Base-by-base conservation (phyloP, 37 sponge, comb jelly and placozoan genomes). In the Geodia barretti region DNA sequence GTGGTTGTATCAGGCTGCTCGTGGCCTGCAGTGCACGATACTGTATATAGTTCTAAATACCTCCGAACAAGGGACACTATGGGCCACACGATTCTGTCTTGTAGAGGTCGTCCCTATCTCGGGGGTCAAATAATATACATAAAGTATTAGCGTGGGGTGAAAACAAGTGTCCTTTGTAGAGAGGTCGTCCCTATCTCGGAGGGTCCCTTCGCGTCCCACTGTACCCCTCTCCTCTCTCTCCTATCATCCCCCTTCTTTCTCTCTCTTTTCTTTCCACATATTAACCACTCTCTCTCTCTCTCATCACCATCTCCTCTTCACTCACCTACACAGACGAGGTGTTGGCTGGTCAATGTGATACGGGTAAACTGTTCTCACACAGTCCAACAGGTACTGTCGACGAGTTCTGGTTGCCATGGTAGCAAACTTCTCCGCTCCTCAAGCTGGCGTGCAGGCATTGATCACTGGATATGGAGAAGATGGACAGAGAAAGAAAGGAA, bases 391-490 rank as follows among this genome's bases (percentile, higher is more conserved):
- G 60, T 93, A 94, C 68, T 92, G 89, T n/a, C 54, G 74, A 31
- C 97, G 73, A 0, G 97, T 97, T n/a, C 97, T 62, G 20, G 40
- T 72, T 4, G 97, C 92, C 95, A 97, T 94, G 8, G 42, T 47
- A 30, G 82, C 73, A 39, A 97, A 94, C 81, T 94, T 94, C 23
- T 85, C 64, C 74, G 66, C 81, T 92, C 20, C 82, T 84, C 35
- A 85, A 85, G 78, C 89, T 90, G 33, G 97, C 97, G 81, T 94
- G 80, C 95, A 91, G 14, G 91, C 92, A 85, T 97, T 97, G 72
- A 97, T 84, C 67, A 88, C 97, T 96, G 73, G 25, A 75, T 23
- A 70, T 37, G n/a, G n/a, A 23, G 30, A 11, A 68, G 17, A 9
- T 11, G 9, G 3, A 37, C 14, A 34, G 70, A 1, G 47, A 9